A percentile compares a stretch with the other conserved stretches of the same genome.
Conservation (phyloP, 2,888 invertebrate species). For the Cyclophora punctaria region DNA sequence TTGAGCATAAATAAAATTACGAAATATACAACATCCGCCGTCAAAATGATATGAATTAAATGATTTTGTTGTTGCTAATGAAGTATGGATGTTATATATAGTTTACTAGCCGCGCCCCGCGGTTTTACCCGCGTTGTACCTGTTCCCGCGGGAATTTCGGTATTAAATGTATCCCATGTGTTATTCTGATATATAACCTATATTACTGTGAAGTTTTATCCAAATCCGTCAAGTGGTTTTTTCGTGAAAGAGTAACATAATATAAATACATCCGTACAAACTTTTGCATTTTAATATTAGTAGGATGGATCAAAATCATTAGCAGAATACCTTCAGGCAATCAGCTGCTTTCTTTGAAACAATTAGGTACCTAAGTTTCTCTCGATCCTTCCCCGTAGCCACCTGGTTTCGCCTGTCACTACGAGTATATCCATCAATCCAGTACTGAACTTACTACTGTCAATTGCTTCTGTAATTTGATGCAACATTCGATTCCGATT, state of each 20-base stretch:
- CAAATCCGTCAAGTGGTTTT: no score
- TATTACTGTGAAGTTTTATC: no score
- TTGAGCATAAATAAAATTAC: not conserved
- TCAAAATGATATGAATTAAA: no score
- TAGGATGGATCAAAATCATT: not conserved
- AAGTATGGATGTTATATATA: no score
- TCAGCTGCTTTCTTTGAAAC: conserved; percentile 24
- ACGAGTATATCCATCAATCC: conserved; percentile 52
- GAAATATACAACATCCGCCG: not conserved
- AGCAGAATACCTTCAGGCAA: conserved; percentile 4
- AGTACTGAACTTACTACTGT: conserved; percentile 46
- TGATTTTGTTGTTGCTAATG: no score
- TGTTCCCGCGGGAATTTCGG: no score
- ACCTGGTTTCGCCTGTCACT: conserved; percentile 51
- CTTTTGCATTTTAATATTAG: no score
- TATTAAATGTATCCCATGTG: no score
- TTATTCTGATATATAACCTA: not conserved
- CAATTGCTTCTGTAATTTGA: conserved; percentile 38
- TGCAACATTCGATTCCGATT: conserved; percentile 20
- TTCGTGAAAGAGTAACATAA: no score
- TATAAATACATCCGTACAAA: no score
- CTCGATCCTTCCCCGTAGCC: conserved; percentile 42
- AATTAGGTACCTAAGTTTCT: conserved; percentile 42
- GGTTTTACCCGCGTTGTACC: no score
- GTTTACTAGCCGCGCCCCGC: no score